These are phyloP conservation scores for Verasper variegatus DNA, from an alignment of 2,113 vertebrate species.

Conservation along the genomic window DNA sequence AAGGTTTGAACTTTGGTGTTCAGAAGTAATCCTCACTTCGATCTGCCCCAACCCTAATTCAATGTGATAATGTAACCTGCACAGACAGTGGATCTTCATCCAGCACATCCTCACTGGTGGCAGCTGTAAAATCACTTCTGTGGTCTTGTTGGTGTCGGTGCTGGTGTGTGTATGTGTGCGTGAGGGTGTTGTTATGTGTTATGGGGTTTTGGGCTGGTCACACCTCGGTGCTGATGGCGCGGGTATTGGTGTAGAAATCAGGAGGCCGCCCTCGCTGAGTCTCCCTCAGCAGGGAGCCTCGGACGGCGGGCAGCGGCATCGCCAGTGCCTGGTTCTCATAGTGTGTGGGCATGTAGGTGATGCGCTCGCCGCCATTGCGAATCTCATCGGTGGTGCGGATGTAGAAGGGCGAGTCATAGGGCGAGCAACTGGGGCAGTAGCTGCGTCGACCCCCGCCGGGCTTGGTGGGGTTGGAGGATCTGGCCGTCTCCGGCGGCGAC, in stretches of 20 bases:
- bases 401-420: slow-evolving; percentile 90
- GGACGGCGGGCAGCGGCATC: slow-evolving; percentile 84
- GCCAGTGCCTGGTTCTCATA: slow-evolving; percentile 88
- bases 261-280: slow-evolving; percentile 56
- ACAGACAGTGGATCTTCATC: slow-evolving; percentile 7
- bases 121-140: slow-evolving; percentile 12
- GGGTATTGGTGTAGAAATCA: slow-evolving; percentile 88
- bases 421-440: slow-evolving; percentile 90
- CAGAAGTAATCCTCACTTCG: background rate
- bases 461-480: slow-evolving; percentile 56
- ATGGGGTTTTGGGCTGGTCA: slow-evolving; percentile 65
- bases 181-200: slow-evolving; percentile 5
- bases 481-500: slow-evolving; percentile 70
- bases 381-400: slow-evolving; percentile 89
- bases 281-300: slow-evolving; percentile 86
- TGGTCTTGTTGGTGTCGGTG: slow-evolving; percentile 38
- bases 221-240: slow-evolving; percentile 94
- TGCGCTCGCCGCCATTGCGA: slow-evolving; percentile 90
- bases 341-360: slow-evolving; percentile 86
- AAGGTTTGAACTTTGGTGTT: slow-evolving; percentile 5
- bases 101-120: slow-evolving; percentile 18
- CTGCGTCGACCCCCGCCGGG: slow-evolving; percentile 65
- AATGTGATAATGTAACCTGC: slow-evolving; percentile 19
- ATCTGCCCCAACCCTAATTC: background rate
- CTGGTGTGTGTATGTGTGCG: slow-evolving; percentile 35